A percentile compares a stretch with the other conserved stretches of the same genome.
Conservation (phyloP, 1,140 invertebrate genomes). For the Heliconius eleuchia region DNA sequence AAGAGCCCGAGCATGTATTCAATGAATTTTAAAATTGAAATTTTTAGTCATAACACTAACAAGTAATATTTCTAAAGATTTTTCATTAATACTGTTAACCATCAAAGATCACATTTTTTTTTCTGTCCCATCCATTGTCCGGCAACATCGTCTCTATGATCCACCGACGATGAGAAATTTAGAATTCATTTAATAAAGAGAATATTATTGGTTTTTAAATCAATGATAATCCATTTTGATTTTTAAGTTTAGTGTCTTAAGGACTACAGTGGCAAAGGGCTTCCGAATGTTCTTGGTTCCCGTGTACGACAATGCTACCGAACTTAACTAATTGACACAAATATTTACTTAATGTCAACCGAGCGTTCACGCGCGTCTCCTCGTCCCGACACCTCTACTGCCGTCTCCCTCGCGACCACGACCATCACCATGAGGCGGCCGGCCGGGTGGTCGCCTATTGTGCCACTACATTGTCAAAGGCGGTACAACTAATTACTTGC, state of each 20-base stretch:
- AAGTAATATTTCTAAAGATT: background rate
- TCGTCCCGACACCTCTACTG: background rate
- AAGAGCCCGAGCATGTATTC: background rate
- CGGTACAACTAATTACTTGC: background rate
- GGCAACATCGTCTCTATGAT: background rate
- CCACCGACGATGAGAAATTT: background rate
- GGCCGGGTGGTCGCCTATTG: background rate
- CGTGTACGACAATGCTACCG: constrained; percentile 27
- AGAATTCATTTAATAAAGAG: background rate
- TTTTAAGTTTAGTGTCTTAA: background rate
- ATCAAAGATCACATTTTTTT: background rate
- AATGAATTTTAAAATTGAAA: background rate
- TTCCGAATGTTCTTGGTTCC: background rate
- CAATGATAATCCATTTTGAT: background rate
- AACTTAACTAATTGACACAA: constrained; percentile 46
- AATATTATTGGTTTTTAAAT: background rate
- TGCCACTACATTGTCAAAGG: background rate
- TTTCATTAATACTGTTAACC: background rate
- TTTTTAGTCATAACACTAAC: background rate
- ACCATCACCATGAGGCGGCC: background rate
- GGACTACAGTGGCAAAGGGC: background rate
- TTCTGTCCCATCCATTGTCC: background rate
- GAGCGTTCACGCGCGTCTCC: constrained; percentile 50
- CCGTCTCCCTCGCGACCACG: background rate
- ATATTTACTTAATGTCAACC: constrained; percentile 49